Evolutionary conservation across 2,113 vertebrate species (phyloP).

Genomic region (Corythoichthys intestinalis): DNA sequence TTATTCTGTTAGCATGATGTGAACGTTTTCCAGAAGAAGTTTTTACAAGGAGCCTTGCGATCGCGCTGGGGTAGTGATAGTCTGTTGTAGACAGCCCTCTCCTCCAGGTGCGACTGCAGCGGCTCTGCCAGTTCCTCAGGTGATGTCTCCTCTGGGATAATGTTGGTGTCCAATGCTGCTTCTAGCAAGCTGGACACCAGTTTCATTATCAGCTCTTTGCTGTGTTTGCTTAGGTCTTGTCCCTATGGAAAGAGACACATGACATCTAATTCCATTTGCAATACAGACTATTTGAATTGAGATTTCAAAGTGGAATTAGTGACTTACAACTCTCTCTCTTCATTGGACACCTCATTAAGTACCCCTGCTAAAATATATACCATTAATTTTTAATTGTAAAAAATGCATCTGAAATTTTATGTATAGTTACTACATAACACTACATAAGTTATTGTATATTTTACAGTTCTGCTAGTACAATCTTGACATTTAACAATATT

Average conservation of each 20-base stretch:
- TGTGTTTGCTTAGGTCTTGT: slow-evolving; percentile 79
- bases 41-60: slow-evolving; percentile 87
- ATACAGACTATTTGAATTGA: neutral
- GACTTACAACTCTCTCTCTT: neutral
- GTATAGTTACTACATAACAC: neutral
- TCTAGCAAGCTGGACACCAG: slow-evolving; percentile 80
- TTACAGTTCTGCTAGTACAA: neutral
- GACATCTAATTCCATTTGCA: no score
- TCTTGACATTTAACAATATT: neutral
- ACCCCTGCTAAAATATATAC: neutral
- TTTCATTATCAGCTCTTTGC: slow-evolving; percentile 79
- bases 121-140: slow-evolving; percentile 68
- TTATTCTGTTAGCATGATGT: slow-evolving; percentile 79
- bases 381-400: neutral
- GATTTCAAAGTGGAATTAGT: neutral
- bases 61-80: slow-evolving; percentile 79
- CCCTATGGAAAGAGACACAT: neutral
- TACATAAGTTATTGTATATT: neutral
- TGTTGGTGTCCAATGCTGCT: slow-evolving; percentile 62
- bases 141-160: slow-evolving; percentile 52
- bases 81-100: slow-evolving; percentile 72
- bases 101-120: slow-evolving; percentile 74
- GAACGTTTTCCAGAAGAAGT: slow-evolving; percentile 95
- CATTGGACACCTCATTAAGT: neutral
- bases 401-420: neutral